Evolutionary conservation across 1,140 invertebrate species (phyloP).

Genomic region (Trachymyrmex cornetzi): DNA sequence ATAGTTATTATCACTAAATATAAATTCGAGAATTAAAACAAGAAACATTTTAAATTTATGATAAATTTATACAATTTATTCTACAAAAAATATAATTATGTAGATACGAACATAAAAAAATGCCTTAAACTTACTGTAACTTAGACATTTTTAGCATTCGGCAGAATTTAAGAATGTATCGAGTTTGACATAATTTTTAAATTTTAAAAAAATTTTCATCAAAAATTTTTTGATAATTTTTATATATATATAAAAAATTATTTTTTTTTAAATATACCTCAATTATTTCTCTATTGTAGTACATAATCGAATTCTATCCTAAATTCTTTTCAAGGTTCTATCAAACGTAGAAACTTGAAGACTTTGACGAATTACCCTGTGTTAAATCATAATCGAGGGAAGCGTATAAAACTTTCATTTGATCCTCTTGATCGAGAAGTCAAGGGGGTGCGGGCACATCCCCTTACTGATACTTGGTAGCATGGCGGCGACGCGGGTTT

Average conservation of each 20-base stretch:
- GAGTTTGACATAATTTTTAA: not conserved
- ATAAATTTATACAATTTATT: not conserved
- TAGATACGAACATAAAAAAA: not conserved
- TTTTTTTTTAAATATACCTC: not conserved
- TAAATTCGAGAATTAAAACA: not conserved
- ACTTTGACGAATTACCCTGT: not conserved
- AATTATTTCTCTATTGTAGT: not conserved
- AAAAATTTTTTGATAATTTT: not conserved
- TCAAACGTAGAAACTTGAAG: not conserved
- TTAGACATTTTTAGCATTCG: not conserved
- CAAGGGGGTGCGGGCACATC: conserved; percentile 42
- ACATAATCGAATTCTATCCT: not conserved
- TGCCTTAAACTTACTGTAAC: not conserved
- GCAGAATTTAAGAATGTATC: not conserved
- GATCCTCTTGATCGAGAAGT: conserved; percentile 18
- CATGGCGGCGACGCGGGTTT: conserved; percentile 45
- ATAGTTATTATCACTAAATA: not conserved
- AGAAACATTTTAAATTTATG: not conserved
- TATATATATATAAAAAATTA: not conserved
- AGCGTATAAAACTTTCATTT: conserved; percentile 12
- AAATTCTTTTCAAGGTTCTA: not conserved
- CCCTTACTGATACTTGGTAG: not conserved
- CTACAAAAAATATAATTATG: not conserved
- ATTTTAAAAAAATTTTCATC: not conserved
- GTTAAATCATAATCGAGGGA: conserved; percentile 11